Conservation (phyloP, 2,113 vertebrate species). For the Leiothrix lutea region DNA sequence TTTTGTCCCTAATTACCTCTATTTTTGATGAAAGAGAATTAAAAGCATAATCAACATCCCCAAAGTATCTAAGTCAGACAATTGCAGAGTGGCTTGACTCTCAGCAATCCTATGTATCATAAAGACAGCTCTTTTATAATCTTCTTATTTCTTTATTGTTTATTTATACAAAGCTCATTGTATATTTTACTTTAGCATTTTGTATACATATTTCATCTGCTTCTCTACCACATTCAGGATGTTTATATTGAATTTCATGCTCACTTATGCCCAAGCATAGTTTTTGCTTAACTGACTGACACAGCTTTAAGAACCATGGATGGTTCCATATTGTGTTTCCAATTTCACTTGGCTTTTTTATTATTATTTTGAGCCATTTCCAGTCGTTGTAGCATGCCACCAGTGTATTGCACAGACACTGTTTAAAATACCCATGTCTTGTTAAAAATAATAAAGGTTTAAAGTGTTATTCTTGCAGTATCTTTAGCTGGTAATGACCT, state of each 20-base stretch:
- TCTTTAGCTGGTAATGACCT: constrained; percentile 33
- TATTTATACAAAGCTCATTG: background rate
- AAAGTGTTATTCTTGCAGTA: background rate
- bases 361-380: background rate
- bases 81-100: background rate
- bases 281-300: background rate
- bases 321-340: background rate
- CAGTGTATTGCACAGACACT: background rate
- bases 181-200: background rate
- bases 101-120: background rate
- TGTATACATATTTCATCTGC: background rate
- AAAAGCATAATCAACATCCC: constrained; percentile 44
- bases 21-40: constrained; percentile 53
- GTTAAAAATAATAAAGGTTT: constrained; percentile 30
- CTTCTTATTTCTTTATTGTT: background rate
- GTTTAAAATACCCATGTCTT: background rate
- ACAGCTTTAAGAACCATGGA: background rate
- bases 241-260: constrained; percentile 13
- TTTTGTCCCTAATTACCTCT: constrained; percentile 52
- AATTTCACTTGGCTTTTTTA: background rate
- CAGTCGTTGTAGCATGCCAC: background rate
- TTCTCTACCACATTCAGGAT: background rate
- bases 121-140: background rate
- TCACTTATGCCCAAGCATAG: background rate
- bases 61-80: constrained; percentile 8